Percentiles rank a stretch among this genome's conserved stretches.
Evolutionary conservation across 2,888 invertebrate species (phyloP).

Genomic region (Eurois occulta): DNA sequence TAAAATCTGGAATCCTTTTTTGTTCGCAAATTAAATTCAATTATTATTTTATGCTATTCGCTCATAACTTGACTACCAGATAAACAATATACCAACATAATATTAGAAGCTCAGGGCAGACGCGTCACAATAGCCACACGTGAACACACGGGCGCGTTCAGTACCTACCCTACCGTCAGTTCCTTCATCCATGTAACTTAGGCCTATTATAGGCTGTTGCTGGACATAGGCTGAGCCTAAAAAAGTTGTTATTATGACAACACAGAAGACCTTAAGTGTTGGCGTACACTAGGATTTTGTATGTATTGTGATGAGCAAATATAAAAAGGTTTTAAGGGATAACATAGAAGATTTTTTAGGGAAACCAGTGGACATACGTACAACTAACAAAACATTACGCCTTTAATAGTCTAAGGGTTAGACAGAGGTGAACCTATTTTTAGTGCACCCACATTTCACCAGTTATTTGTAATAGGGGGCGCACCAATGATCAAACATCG

Average conservation of each 20-base stretch:
- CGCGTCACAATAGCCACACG: slow-evolving; percentile 51
- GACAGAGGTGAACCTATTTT: neutral
- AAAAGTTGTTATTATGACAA: neutral
- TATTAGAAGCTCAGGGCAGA: slow-evolving; percentile 51
- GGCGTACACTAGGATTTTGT: neutral
- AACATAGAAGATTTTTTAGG: neutral
- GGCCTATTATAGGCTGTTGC: slow-evolving; percentile 11
- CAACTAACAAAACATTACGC: neutral
- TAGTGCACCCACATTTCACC: neutral
- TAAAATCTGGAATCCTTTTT: neutral
- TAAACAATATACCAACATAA: slow-evolving; percentile 48
- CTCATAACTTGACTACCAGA: slow-evolving; percentile 19
- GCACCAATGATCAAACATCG: neutral
- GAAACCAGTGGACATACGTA: neutral
- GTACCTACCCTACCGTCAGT: slow-evolving; percentile 37
- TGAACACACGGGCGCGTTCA: slow-evolving; percentile 48
- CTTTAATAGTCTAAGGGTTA: neutral
- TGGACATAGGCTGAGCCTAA: neutral
- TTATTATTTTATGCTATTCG: neutral
- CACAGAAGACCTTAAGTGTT: neutral
- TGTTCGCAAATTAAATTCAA: no score
- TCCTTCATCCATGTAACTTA: slow-evolving; percentile 40
- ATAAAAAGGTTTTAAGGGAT: neutral
- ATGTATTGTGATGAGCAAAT: neutral
- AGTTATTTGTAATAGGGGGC: neutral